A percentile compares a stretch with the other conserved stretches of the same genome.
Evolutionary conservation across 2,797 vertebrate genomes (phyloP).

Genomic region (Acanthis flammea): DNA sequence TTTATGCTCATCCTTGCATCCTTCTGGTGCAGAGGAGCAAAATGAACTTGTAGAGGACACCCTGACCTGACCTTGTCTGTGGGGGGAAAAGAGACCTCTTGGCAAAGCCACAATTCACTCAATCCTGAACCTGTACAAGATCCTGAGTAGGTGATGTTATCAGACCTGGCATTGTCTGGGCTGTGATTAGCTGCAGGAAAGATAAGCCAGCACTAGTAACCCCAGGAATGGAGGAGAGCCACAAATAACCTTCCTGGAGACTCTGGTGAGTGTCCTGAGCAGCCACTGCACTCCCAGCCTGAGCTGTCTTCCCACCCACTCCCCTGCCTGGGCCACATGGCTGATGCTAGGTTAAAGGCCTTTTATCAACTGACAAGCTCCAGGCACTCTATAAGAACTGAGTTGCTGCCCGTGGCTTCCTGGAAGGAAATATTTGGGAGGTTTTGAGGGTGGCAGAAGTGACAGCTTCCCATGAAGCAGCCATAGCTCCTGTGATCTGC

Average conservation of each 20-base stretch:
- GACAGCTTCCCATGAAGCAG: not conserved
- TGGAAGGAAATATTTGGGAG: not conserved
- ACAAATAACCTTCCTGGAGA: not conserved
- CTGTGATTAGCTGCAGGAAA: not conserved
- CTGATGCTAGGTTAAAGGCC: not conserved
- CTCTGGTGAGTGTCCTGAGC: accelerated
- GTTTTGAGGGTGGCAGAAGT: not conserved
- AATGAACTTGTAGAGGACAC: not conserved
- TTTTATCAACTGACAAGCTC: not conserved
- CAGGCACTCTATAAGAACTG: not conserved
- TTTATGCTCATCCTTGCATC: not conserved
- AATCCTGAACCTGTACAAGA: not conserved
- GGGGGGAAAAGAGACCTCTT: not conserved
- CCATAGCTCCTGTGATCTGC: accelerated
- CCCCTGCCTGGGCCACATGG: not conserved
- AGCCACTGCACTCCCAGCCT: accelerated
- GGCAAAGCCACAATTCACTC: not conserved
- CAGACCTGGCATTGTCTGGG: not conserved
- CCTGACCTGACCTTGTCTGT: not conserved
- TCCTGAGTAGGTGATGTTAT: not conserved
- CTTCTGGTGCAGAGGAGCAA: not conserved
- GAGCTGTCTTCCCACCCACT: not conserved
- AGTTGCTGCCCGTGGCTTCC: not conserved
- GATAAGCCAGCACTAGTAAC: not conserved
- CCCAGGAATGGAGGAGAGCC: not conserved